Evolutionary conservation across 2,888 invertebrate species (phyloP).

Genomic region (Selenia dentaria): DNA sequence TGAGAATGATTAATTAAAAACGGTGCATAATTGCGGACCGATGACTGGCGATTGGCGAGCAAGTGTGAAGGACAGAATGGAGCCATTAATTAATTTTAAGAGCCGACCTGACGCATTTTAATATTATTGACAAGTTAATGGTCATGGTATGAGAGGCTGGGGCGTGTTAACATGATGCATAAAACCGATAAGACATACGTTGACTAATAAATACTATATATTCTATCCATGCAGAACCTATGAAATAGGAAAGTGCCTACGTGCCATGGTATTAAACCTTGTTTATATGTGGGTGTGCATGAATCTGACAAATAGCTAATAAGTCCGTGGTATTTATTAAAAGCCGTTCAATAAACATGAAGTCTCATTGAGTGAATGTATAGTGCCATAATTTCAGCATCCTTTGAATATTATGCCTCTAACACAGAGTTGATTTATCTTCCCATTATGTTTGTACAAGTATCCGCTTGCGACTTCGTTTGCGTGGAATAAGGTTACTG

Average conservation of each 20-base stretch:
- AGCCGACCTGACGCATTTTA: slow-evolving; percentile 34
- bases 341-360: too few species aligned
- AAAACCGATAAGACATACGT: slow-evolving; percentile 3
- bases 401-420: too few species aligned
- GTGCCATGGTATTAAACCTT: not conserved
- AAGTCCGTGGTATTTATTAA: too few species aligned
- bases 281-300: not conserved
- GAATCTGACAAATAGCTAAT: too few species aligned
- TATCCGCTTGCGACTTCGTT: too few species aligned
- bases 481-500: too few species aligned
- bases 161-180: slow-evolving; percentile 11
- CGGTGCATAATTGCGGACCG: slow-evolving; percentile 44
- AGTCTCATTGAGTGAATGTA: too few species aligned
- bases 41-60: slow-evolving; percentile 49
- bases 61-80: slow-evolving; percentile 42
- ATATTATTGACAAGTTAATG: slow-evolving; percentile 46
- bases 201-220: not conserved
- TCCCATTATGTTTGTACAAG: too few species aligned
- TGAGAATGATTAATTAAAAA: slow-evolving; percentile 18
- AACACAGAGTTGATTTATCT: too few species aligned
- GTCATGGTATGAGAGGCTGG: slow-evolving; percentile 26
- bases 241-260: too few species aligned
- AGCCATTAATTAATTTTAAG: slow-evolving; percentile 56
- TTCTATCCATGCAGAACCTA: not conserved
- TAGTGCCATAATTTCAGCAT: too few species aligned